phyloP scores from a whole-genome alignment of 2,797 vertebrate genomes.

The Acanthiza pusilla region DNA sequence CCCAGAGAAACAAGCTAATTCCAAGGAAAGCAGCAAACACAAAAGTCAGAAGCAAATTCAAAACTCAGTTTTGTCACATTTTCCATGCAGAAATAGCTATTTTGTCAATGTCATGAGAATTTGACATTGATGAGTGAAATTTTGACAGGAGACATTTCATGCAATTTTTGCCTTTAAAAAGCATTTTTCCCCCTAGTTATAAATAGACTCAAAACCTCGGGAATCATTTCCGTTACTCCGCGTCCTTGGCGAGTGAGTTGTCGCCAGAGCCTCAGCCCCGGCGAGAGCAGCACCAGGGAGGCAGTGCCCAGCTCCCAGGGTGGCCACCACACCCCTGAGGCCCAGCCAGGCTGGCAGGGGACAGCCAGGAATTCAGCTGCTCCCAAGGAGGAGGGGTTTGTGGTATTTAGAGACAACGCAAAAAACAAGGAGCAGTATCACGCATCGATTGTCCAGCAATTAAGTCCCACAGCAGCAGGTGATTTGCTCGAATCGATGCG shows the following conservation, averaged over 20 bases:
- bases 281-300: not conserved
- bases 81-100: slow-evolving; percentile 31
- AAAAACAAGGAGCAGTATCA: not conserved
- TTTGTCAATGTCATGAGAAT: slow-evolving; percentile 42
- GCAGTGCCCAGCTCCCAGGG: not conserved
- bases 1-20: not conserved
- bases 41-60: not conserved
- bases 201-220: slow-evolving; percentile 23
- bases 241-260: not conserved
- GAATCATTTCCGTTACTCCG: not conserved
- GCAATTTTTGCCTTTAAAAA: slow-evolving; percentile 28
- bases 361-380: not conserved
- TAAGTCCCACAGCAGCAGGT: not conserved
- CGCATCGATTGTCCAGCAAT: not conserved
- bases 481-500: not conserved
- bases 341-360: not conserved
- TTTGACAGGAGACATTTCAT: slow-evolving; percentile 53
- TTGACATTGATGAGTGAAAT: slow-evolving; percentile 42
- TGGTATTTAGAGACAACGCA: not conserved
- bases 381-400: not conserved
- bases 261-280: not conserved
- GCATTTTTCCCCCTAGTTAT: not conserved
- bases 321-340: not conserved
- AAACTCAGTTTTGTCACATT: slow-evolving; percentile 29
- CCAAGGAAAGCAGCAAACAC: not conserved